Conservation (phyloP, 92 coral and sea anemone species). For the Zoanthus sansibaricus region DNA sequence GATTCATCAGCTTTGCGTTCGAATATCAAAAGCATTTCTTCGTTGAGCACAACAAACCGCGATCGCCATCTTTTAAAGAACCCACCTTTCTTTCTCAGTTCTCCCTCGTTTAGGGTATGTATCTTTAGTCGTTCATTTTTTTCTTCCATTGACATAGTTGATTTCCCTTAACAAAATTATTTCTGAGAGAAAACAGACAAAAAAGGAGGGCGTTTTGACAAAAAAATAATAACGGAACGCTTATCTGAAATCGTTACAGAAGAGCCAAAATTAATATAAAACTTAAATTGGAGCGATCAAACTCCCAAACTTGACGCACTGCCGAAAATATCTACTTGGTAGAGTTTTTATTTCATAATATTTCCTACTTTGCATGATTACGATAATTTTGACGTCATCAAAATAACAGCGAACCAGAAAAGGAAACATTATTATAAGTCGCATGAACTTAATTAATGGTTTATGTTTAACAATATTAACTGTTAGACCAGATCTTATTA, state of each 20-base stretch:
- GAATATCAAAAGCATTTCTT: constrained; percentile 84
- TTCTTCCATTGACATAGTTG: constrained; percentile 22
- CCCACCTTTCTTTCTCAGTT: constrained; percentile 80
- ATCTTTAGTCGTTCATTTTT: constrained; percentile 51
- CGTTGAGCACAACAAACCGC: constrained; percentile 77
- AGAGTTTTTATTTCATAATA: neutral
- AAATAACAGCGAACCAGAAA: neutral
- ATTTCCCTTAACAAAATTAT: neutral
- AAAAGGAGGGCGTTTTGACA: neutral
- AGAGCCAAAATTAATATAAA: too few species aligned
- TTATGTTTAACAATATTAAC: neutral
- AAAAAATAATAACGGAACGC: neutral
- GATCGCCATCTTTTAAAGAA: constrained; percentile 90
- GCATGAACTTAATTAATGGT: neutral
- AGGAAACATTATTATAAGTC: neutral
- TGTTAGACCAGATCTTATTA: neutral
- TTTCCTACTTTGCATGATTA: neutral
- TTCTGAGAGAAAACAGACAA: neutral
- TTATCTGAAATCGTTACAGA: neutral
- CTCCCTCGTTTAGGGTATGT: constrained; percentile 79
- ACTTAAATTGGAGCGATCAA: neutral
- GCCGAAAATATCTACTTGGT: neutral
- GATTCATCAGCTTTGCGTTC: constrained; percentile 87
- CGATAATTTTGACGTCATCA: neutral
- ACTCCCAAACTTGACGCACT: neutral